Percentiles rank a stretch among this genome's conserved stretches.
phyloP scores from a whole-genome alignment of 2,888 invertebrate genomes.

The Axea sp. region DNA sequence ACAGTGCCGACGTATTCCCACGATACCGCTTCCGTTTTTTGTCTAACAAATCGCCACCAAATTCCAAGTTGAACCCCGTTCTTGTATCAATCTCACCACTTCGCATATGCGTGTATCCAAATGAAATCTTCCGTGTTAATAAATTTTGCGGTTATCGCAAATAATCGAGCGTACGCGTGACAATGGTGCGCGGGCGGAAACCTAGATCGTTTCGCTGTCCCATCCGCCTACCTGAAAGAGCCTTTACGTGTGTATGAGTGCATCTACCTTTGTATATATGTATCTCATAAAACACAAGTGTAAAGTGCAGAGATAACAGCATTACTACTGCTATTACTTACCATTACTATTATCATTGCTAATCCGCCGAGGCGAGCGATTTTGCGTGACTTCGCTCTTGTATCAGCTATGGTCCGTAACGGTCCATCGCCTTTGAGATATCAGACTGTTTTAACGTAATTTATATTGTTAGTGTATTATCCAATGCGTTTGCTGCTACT shows the following conservation, averaged over 20 bases:
- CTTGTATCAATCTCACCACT: slow-evolving; percentile 31
- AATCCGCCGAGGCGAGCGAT: slow-evolving; percentile 59
- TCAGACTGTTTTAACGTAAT: slow-evolving; percentile 52
- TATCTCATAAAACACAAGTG: slow-evolving; percentile 68
- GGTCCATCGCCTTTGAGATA: slow-evolving; percentile 62
- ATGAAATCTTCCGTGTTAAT: slow-evolving; percentile 72
- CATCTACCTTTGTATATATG: slow-evolving; percentile 40
- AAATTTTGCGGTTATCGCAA: slow-evolving; percentile 72
- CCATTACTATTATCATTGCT: slow-evolving; percentile 62
- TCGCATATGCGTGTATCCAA: slow-evolving; percentile 65
- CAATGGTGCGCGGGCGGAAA: slow-evolving; percentile 63
- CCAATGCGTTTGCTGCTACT: slow-evolving; percentile 32
- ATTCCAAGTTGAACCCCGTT: slow-evolving; percentile 9
- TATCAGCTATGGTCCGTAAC: slow-evolving; percentile 60
- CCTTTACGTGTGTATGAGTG: slow-evolving; percentile 55
- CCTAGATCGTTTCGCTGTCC: slow-evolving; percentile 58
- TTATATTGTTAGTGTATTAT: slow-evolving; percentile 52
- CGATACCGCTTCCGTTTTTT: slow-evolving; percentile 65
- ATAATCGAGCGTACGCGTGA: slow-evolving; percentile 73
- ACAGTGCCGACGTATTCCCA: slow-evolving; percentile 60
- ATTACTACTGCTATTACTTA: slow-evolving; percentile 62
- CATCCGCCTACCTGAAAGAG: slow-evolving; percentile 64
- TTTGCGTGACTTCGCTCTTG: slow-evolving; percentile 60
- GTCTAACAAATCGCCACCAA: slow-evolving; percentile 59
- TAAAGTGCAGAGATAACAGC: slow-evolving; percentile 66